These are phyloP conservation scores for Melanostigma gelatinosum DNA, from an alignment of 2,113 vertebrate genomes.

Conservation along the genomic window DNA sequence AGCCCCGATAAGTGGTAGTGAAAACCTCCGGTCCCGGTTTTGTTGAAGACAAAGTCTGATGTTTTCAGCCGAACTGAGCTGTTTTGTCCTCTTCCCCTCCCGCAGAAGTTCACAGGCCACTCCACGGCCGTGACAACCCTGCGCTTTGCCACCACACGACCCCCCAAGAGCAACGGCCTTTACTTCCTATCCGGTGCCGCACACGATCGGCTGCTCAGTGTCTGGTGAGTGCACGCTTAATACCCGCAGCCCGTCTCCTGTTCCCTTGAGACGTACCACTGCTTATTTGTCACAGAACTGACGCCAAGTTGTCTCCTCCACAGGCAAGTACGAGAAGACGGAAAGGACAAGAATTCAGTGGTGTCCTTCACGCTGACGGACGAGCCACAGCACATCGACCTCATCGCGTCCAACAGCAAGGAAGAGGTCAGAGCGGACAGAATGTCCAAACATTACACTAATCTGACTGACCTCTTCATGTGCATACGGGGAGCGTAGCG, in stretches of 20 bases:
- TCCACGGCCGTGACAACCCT: conserved; percentile 93
- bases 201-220: conserved; percentile 93
- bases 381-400: conserved; percentile 90
- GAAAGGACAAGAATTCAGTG: conserved; percentile 94
- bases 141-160: conserved; percentile 90
- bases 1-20: neutral
- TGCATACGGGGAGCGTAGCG: neutral
- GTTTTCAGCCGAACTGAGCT: neutral
- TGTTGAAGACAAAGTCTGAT: neutral
- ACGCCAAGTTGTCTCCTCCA: conserved; percentile 13
- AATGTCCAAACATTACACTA: no score
- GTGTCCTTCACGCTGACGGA: conserved; percentile 95
- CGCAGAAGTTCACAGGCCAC: conserved; percentile 96
- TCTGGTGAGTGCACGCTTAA: conserved; percentile 88
- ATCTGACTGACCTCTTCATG: neutral
- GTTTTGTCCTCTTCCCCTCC: conserved; percentile 7
- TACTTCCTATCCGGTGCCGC: conserved; percentile 96
- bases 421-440: conserved; percentile 87
- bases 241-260: no score
- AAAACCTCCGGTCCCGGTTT: neutral
- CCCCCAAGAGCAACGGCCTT: conserved; percentile 90
- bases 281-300: neutral
- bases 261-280: neutral
- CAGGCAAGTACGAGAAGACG: conserved; percentile 96
- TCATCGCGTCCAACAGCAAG: conserved; percentile 90